Percentiles rank a stretch among this genome's conserved stretches.
Evolutionary conservation across 2,888 invertebrate genomes (phyloP).

Genomic region (Ormyrus thymus): DNA sequence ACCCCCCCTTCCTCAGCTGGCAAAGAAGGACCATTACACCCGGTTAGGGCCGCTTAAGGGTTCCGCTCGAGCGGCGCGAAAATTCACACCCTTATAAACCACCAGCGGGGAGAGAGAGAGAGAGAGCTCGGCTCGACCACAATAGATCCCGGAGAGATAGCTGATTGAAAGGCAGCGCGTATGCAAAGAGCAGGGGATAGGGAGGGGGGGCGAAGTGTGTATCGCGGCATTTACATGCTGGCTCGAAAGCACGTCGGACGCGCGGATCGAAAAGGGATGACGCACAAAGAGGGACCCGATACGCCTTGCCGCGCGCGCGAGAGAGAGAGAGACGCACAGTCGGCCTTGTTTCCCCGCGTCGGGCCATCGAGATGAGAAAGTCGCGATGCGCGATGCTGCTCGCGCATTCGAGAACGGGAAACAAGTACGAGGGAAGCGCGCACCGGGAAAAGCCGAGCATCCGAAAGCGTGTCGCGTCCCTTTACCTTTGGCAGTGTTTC

Average conservation of each 20-base stretch:
- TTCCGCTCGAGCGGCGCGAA: conserved; percentile 9
- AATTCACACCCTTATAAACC: conserved; percentile 9
- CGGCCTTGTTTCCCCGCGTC: too few relatives aligned
- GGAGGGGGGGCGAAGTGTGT: background rate
- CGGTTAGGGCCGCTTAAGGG: conserved; percentile 1
- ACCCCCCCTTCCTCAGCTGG: too few relatives aligned
- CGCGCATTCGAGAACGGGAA: too few relatives aligned
- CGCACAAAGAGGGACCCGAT: background rate
- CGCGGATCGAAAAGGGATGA: conserved; percentile 3
- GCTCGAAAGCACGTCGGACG: background rate
- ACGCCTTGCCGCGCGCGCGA: too few relatives aligned
- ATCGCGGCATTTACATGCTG: conserved; percentile 1
- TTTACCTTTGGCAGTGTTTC: too few relatives aligned
- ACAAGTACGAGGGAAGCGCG: too few relatives aligned
- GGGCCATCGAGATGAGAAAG: too few relatives aligned
- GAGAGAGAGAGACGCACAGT: too few relatives aligned
- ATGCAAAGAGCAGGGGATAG: background rate
- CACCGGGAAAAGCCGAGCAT: too few relatives aligned
- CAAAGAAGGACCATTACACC: too few relatives aligned
- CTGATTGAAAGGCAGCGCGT: conserved; percentile 32
- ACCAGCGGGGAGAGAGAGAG: conserved; percentile 37
- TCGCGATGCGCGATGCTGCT: too few relatives aligned
- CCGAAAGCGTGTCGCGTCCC: too few relatives aligned
- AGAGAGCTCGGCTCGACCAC: background rate
- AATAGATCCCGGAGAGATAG: conserved; percentile 12